Evolutionary conservation across 2,888 invertebrate species (phyloP).

Genomic region (Crepidodera aurea): DNA sequence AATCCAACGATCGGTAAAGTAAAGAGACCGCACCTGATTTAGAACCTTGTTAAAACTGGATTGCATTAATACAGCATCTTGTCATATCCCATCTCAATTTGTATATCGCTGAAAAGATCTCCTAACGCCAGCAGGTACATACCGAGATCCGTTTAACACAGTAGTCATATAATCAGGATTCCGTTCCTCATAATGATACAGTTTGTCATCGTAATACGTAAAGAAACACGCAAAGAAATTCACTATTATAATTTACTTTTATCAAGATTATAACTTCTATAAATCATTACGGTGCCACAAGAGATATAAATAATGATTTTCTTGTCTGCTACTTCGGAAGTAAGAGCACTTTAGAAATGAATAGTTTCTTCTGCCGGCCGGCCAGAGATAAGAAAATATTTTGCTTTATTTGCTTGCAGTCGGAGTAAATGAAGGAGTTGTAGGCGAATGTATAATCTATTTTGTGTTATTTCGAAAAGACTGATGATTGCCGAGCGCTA

Average conservation of each 20-base stretch:
- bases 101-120: too few relatives aligned
- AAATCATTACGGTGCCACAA: constrained; percentile 40
- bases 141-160: constrained; percentile 37
- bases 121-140: too few relatives aligned
- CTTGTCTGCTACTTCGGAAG: constrained; percentile 39
- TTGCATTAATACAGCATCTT: too few relatives aligned
- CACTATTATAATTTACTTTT: constrained; percentile 44
- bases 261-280: constrained; percentile 40
- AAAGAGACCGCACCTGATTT: too few relatives aligned
- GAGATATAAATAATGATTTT: constrained; percentile 41
- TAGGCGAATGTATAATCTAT: constrained; percentile 22
- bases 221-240: constrained; percentile 35
- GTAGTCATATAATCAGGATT: constrained; percentile 37
- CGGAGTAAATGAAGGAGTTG: constrained; percentile 16
- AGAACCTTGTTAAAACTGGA: too few relatives aligned
- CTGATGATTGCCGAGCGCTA: constrained; percentile 6
- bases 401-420: constrained; percentile 2
- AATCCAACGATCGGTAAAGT: too few relatives aligned
- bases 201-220: constrained; percentile 41
- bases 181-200: constrained; percentile 39
- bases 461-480: constrained; percentile 13
- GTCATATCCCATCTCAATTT: too few relatives aligned
- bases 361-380: constrained; percentile 29
- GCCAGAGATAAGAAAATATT: constrained; percentile 18
- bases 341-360: constrained; percentile 30